Evolutionary conservation across 2,888 invertebrate species (phyloP).

Genomic region (Cristatella mucedo): DNA sequence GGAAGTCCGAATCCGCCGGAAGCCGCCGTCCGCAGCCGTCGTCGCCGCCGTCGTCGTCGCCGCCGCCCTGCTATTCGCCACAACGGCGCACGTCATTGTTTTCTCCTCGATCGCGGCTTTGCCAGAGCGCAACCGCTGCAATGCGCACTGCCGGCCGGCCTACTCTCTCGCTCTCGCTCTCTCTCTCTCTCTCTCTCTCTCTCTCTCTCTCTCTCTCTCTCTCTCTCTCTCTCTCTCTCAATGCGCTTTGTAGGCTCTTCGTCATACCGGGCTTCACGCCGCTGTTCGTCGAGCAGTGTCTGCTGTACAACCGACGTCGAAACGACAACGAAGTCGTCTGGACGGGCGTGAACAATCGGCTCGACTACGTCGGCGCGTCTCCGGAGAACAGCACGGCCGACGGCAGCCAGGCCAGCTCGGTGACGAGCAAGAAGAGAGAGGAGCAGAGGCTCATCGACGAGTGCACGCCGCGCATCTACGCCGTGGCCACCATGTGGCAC

Average conservation of each 20-base stretch:
- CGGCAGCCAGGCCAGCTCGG: constrained; percentile 10
- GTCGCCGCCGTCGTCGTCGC: too few species aligned
- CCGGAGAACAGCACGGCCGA: constrained; percentile 14
- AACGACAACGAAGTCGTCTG: constrained; percentile 52
- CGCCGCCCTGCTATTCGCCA: too few species aligned
- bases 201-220: too few species aligned
- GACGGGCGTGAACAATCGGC: constrained; percentile 10
- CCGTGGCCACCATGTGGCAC: constrained; percentile 38
- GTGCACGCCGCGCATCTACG: constrained; percentile 27
- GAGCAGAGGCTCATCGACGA: constrained; percentile 15
- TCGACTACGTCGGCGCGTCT: constrained; percentile 2
- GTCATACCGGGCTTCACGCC: constrained; percentile 84
- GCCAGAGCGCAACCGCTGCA: too few species aligned
- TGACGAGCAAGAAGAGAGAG: constrained; percentile 17
- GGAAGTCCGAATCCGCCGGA: too few species aligned
- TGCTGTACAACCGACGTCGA: constrained; percentile 73
- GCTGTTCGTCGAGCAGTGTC: constrained; percentile 77
- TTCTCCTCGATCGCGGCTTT: too few species aligned
- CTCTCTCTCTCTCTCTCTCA: background rate
- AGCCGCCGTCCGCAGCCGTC: too few species aligned
- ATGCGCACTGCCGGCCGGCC: too few species aligned
- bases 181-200: too few species aligned
- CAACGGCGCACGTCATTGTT: too few species aligned
- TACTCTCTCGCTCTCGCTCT: too few species aligned
- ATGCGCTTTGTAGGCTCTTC: constrained; percentile 47